Conservation (phyloP, 2,113 vertebrate species). For the Semnopithecus entellus region DNA sequence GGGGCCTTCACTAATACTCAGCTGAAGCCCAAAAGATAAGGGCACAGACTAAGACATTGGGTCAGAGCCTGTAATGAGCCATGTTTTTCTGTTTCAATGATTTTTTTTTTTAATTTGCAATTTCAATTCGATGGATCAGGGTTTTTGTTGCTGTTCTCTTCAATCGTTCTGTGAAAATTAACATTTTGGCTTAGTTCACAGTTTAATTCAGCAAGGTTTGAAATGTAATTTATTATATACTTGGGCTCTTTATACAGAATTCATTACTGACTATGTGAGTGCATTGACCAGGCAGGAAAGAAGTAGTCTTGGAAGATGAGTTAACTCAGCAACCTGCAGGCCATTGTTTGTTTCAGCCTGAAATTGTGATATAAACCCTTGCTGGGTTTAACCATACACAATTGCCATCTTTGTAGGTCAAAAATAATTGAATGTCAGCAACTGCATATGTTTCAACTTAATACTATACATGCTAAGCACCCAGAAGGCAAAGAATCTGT, state of each 20-base stretch:
- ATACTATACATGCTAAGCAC: neutral
- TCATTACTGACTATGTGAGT: too few relatives aligned
- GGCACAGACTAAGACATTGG: neutral
- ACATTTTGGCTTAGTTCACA: neutral
- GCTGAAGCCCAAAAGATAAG: neutral
- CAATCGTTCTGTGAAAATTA: neutral
- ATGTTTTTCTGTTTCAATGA: neutral
- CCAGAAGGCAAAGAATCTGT: neutral
- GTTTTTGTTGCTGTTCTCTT: neutral
- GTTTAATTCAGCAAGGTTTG: neutral
- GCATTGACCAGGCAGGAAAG: neutral
- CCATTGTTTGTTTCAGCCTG: neutral
- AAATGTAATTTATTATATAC: neutral
- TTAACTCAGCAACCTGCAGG: neutral
- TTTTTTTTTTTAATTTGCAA: neutral
- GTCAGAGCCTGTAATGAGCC: neutral
- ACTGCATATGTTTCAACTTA: neutral
- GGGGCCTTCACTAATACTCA: neutral
- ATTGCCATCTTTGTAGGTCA: neutral
- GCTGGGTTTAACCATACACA: neutral
- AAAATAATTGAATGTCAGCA: conserved; percentile 5
- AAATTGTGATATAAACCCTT: neutral
- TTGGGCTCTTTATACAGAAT: neutral
- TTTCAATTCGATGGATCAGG: neutral
- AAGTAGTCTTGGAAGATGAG: neutral